These are phyloP conservation scores for Xylota segnis DNA, from an alignment of 2,888 invertebrate genomes.

Conservation along the genomic window DNA sequence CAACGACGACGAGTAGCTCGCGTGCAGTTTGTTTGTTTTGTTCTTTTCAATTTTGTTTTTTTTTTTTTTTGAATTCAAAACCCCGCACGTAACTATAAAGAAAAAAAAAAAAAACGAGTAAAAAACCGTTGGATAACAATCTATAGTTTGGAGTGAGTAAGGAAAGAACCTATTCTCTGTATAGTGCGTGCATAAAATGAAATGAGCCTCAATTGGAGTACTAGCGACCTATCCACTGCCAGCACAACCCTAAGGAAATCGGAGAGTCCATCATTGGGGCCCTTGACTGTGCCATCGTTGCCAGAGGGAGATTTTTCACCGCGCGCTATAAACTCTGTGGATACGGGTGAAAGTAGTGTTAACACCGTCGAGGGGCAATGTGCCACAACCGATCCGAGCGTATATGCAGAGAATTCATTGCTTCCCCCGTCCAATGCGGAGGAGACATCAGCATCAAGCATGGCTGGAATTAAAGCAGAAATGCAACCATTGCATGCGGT, in stretches of 20 bases:
- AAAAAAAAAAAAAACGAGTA: neutral
- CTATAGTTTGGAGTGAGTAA: neutral
- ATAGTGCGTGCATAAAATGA: slow-evolving; percentile 50
- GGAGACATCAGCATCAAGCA: slow-evolving; percentile 58
- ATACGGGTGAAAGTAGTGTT: slow-evolving; percentile 51
- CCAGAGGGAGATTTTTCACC: slow-evolving; percentile 27
- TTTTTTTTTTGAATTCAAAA: slow-evolving; percentile 7
- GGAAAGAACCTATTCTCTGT: neutral
- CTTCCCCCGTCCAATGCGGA: slow-evolving; percentile 56
- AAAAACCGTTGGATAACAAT: neutral
- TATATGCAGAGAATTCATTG: slow-evolving; percentile 38
- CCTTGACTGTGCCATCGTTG: slow-evolving; percentile 21
- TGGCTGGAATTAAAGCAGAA: slow-evolving; percentile 82
- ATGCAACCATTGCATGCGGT: slow-evolving; percentile 83
- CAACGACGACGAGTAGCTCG: neutral
- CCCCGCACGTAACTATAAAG: slow-evolving; percentile 6
- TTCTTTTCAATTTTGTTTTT: no score
- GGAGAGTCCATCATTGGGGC: slow-evolving; percentile 14
- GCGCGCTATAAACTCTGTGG: slow-evolving; percentile 17
- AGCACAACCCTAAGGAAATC: slow-evolving; percentile 11
- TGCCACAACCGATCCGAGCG: slow-evolving; percentile 34
- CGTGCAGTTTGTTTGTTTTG: slow-evolving; percentile 15
- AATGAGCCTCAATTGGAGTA: slow-evolving; percentile 67
- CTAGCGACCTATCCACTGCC: slow-evolving; percentile 1
- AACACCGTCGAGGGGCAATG: slow-evolving; percentile 18